Evolutionary conservation across 53 echinoderm and acorn worm species (phyloP), one percentile per base, ranked within the genome.

Genomic region (Temnopleurus reevesii): DNA sequence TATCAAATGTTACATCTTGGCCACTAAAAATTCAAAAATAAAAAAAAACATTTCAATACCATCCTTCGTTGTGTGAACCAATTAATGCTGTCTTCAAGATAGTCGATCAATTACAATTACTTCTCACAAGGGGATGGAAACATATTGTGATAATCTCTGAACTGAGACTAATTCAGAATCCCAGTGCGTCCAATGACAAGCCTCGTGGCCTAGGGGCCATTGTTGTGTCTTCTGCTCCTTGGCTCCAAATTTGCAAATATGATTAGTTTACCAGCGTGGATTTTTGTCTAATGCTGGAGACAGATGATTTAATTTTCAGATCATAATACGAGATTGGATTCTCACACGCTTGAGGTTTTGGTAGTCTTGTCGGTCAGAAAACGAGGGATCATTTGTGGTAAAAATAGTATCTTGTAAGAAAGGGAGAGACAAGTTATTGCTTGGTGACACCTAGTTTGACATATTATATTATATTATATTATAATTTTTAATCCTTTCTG

Each of bases 221-320:
- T 83, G 83, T 83, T 79, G 79, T 47, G 13, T 24, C 15, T 36
- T 81, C 38, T 85, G 35, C 85, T 47, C 59, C 85, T 36, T 29
- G 60, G 85, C 85, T 60, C 59, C 85, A 60, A 24, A 85, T 59
- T 28, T 60, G 85, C 85, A 85, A 60, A 85, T 85, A 85, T 85
- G 85, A 85, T 85, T 43, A 60, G 46, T 85, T 54, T 83, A 54
- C 83, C 83, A 23, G 18, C 12, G 27, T 21, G 35, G 54, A 36
- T 83, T 83, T 33, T 31, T 53, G 83, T 55, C 83, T 83, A 83
- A 83, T 54, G 53, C 83, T 0, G 21, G 23, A 55, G 83, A 83
- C 83, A 83, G 83, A 83, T 83, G 83, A 83, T 83, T 83, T 83
- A 83, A 83, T 83, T 79, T 83, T 55, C 83, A 83, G 83, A 83